Conservation (phyloP, 2,888 invertebrate genomes). For the Drosophila nr. fundita region DNA sequence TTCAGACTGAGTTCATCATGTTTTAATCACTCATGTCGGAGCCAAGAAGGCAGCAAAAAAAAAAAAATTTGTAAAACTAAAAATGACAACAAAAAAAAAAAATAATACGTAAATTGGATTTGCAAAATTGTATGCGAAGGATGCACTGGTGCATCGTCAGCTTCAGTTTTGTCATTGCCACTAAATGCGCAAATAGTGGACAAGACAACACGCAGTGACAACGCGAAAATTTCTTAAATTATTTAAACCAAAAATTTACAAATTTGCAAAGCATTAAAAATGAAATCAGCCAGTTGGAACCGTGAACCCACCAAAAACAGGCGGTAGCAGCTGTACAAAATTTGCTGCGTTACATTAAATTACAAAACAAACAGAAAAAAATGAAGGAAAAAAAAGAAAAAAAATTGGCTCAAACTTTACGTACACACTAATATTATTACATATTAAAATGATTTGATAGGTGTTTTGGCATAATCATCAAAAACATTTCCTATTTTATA, state of each 20-base stretch:
- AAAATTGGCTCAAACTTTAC: slow-evolving; percentile 57
- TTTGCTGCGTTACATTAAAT: slow-evolving; percentile 40
- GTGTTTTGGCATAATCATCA: slow-evolving; percentile 46
- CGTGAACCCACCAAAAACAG: slow-evolving; percentile 52
- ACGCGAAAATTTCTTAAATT: slow-evolving; percentile 25
- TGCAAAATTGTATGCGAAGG: slow-evolving; percentile 1
- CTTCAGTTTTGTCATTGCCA: slow-evolving; percentile 1
- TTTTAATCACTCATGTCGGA: slow-evolving; percentile 19
- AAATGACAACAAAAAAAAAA: not conserved
- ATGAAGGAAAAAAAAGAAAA: slow-evolving; percentile 3
- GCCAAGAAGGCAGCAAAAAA: slow-evolving; percentile 17
- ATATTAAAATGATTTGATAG: slow-evolving; percentile 46
- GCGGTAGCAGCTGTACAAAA: slow-evolving; percentile 41
- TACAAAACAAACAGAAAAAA: slow-evolving; percentile 18
- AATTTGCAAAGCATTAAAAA: slow-evolving; percentile 16
- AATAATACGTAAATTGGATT: not conserved
- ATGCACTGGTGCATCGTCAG: slow-evolving; percentile 4
- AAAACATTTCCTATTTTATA: slow-evolving; percentile 45
- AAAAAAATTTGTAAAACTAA: slow-evolving; percentile 10
- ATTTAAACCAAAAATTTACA: slow-evolving; percentile 9
- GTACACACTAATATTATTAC: slow-evolving; percentile 37
- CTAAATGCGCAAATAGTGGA: slow-evolving; percentile 12
- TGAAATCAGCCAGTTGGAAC: slow-evolving; percentile 43
- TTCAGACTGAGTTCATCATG: slow-evolving; percentile 41
- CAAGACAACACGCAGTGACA: slow-evolving; percentile 23